These are phyloP conservation scores for Leistus spinibarbis DNA, from an alignment of 2,888 invertebrate genomes.

Conservation along the genomic window DNA sequence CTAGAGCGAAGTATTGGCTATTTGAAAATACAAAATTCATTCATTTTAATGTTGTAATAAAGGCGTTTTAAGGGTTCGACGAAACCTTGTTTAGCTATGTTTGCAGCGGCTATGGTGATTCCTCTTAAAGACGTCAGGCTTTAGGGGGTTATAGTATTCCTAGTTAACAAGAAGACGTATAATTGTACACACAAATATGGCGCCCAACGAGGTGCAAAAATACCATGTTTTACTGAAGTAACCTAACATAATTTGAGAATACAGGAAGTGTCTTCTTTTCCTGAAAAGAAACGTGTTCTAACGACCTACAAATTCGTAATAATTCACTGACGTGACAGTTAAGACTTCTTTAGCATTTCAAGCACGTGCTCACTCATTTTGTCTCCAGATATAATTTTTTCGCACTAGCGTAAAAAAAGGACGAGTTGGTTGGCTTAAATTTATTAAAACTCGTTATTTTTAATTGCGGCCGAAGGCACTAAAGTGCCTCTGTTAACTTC, in stretches of 20 bases:
- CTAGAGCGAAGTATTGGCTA: no score
- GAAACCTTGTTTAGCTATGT: no score
- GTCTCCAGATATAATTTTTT: slow-evolving; percentile 32
- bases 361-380: slow-evolving; percentile 33
- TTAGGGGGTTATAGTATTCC: no score
- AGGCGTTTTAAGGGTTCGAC: no score
- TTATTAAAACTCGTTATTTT: slow-evolving; percentile 34
- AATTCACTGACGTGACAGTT: background rate
- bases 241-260: background rate
- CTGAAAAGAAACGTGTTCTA: background rate
- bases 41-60: no score
- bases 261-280: background rate
- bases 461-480: slow-evolving; percentile 20
- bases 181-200: no score
- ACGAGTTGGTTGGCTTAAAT: slow-evolving; percentile 2
- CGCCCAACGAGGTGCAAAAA: no score
- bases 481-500: slow-evolving; percentile 9
- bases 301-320: background rate
- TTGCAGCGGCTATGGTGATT: no score
- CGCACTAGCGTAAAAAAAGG: background rate
- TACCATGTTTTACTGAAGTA: background rate
- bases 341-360: background rate
- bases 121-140: no score
- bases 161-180: no score
- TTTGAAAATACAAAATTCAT: no score